Percentiles rank a stretch among this genome's conserved stretches.
phyloP scores from a whole-genome alignment of 2,113 vertebrate genomes.

The Aythya baeri region DNA sequence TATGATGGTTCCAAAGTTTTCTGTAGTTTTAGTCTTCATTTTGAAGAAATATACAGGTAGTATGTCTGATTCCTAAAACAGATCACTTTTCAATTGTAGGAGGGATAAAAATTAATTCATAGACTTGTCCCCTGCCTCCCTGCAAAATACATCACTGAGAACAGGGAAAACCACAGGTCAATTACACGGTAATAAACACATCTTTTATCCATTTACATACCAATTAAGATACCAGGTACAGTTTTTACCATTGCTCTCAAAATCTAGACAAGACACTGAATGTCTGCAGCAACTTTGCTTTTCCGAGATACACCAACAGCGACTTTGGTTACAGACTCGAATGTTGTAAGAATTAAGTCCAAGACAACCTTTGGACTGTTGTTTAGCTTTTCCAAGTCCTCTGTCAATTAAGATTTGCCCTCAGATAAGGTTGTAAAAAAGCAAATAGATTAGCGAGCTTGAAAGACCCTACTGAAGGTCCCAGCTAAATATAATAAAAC shows the following conservation, averaged over 20 bases:
- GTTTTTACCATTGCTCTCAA: constrained; percentile 23
- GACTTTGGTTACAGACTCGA: neutral
- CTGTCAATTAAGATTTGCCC: neutral
- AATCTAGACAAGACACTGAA: neutral
- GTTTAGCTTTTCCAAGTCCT: neutral
- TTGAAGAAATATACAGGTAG: neutral
- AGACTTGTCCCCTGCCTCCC: neutral
- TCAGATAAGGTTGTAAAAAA: neutral
- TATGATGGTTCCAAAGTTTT: neutral
- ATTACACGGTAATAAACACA: constrained; percentile 25
- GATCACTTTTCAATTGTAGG: neutral
- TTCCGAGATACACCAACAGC: neutral
- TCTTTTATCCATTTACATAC: constrained; percentile 39
- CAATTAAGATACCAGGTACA: constrained; percentile 33
- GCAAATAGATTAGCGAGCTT: neutral
- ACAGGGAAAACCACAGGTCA: constrained; percentile 41
- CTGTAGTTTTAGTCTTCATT: neutral
- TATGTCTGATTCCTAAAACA: neutral
- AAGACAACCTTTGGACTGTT: neutral
- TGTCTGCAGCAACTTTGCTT: neutral
- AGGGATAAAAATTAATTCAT: neutral
- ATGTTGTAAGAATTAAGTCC: neutral
- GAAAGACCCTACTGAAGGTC: neutral
- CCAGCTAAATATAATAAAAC: neutral
- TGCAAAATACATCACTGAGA: neutral